Evolutionary conservation across 37 sponge, comb jelly and placozoan genomes (phyloP), one percentile per base, ranked within the genome.

Genomic region (Chondrosia reniformis): DNA sequence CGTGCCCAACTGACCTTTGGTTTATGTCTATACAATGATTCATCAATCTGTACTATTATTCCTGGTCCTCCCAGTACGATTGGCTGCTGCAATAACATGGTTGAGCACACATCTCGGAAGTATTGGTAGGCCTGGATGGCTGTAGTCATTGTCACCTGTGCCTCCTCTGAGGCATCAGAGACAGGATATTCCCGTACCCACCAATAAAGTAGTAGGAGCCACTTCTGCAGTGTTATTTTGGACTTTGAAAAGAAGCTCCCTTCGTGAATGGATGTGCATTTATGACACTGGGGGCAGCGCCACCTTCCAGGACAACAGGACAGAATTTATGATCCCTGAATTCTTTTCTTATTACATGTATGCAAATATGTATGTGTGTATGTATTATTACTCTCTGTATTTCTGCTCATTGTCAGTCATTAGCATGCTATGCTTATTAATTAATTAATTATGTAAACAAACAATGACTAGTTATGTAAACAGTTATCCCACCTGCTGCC

Each of bases 171-270:
- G 9, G 79, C 76, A 71, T 40, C 79, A 34, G 45, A 34, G 22
- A 89, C 85, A 28, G 83, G 86, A 55, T 76, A 72, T 39, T 86
- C 76, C 17, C 59, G 33, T 10, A 76, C 63, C 90, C 86, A 86
- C 17, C n/a, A 58, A 44, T 85, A 63, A 9, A 88, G n/a, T 4
- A 88, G 39, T n/a, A 56, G 55, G 37, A 88, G 8, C 84, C 89
- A 88, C 69, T 83, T 83, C 41, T 78, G 80, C 22, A 88, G 81
- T 21, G 77, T 84, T 30, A 88, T 28, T 39, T 77, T 52, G n/a
- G 84, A 84, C 34, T 88, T 83, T 17, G 67, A 10, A 64, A 88
- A 88, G 71, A 89, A 89, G 34, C 76, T 77, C 54, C 77, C 82
- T 4, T 80, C 63, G 24, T 85, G 40, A 3, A 89, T 75, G 1